Evolutionary conservation across 2,113 vertebrate genomes (phyloP), one percentile per base, ranked within the genome.

Genomic region (Falcunculus frontatus): DNA sequence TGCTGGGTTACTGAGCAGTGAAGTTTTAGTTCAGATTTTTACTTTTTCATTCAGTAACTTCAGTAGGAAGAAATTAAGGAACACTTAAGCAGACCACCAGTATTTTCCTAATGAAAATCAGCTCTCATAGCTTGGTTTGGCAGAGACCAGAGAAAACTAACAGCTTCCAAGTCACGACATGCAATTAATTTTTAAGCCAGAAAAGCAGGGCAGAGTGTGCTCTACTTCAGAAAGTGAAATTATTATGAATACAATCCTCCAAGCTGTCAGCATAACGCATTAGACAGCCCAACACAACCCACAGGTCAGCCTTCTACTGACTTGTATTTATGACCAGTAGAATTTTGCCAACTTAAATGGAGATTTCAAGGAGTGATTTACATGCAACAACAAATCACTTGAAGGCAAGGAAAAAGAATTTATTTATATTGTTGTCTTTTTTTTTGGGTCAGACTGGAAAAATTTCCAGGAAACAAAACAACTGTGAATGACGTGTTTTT

Each of bases 391-490:
- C 49, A 82, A 81, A 94, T 68, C 68, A 56, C 32, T n/a, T 85
- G 23, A 93, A 77, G 49, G 59, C 25, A 70, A 93, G 57, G 64
- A 70, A 88, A 46, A 87, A 63, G 0, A 17, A 73, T n/a, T 70
- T 56, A 47, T 80, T 91, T 85, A 68, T 25, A 35, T 44, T 87
- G 64, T 26, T 18, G 0, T n/a, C 16, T 14, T 57, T n/a, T 44
- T n/a, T n/a, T 59, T 59, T 63, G 32, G 17, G 67, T 87, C 63
- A 85, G 75, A 77, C 50, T 87, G 78, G 59, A 96, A 95, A 82
- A 89, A 78, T 77, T 90, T 84, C 91, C 95, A 95, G 84, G 84
- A 90, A 90, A 94, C 64, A 83, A 87, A 93, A 68, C 83, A 96
- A 91, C 87, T 60, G 85, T 74, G 82, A 89, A 62, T 93, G 87